Conservation (phyloP, 92 coral and sea anemone species). For the Pocillopora grandis region DNA sequence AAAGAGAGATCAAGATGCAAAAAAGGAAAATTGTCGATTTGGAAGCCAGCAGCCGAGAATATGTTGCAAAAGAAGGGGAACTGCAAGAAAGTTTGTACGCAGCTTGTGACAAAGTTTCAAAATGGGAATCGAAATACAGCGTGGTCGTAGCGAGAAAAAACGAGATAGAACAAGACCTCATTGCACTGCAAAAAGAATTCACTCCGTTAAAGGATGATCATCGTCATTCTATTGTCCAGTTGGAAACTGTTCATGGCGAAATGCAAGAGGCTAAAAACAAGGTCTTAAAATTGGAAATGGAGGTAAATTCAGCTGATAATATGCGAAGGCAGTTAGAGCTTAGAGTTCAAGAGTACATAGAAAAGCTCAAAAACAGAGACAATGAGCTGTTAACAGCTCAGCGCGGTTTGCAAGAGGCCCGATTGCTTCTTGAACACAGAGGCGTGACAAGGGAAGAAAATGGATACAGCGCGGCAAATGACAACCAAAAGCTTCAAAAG, state of each 20-base stretch:
- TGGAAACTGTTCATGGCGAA: constrained; percentile 62
- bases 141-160: constrained; percentile 53
- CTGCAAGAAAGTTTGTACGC: constrained; percentile 54
- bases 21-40: constrained; percentile 54
- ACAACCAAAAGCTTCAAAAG: constrained; percentile 58
- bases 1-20: constrained; percentile 50
- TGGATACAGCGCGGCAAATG: constrained; percentile 29
- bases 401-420: constrained; percentile 60
- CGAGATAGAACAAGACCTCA: constrained; percentile 72
- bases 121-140: constrained; percentile 69
- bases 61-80: constrained; percentile 68
- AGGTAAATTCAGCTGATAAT: constrained; percentile 54
- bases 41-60: constrained; percentile 51
- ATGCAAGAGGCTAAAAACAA: constrained; percentile 56
- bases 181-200: constrained; percentile 60
- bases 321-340: constrained; percentile 58
- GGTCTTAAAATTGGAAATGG: constrained; percentile 56
- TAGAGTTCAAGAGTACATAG: constrained; percentile 61
- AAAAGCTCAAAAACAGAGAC: constrained; percentile 46
- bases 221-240: constrained; percentile 43
- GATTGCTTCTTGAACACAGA: constrained; percentile 57
- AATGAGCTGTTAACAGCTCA: constrained; percentile 51
- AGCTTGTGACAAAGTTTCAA: constrained; percentile 53
- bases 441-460: constrained; percentile 14
- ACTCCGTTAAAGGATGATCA: constrained; percentile 67